These are phyloP conservation scores for Calephelis nemesis DNA, from an alignment of 1,140 invertebrate genomes.

Conservation along the genomic window DNA sequence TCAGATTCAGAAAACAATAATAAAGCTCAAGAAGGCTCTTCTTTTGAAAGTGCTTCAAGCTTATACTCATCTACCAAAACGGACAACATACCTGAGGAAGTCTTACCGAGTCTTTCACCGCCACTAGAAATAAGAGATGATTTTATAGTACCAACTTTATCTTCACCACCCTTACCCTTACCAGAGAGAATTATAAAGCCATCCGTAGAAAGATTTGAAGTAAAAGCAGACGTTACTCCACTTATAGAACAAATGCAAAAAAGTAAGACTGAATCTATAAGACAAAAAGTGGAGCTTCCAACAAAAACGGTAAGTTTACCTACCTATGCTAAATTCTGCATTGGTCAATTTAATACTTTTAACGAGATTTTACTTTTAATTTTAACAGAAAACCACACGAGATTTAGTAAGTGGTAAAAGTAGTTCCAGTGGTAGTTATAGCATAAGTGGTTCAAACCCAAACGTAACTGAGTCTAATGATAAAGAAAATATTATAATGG, in stretches of 20 bases:
- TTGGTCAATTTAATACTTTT: too few species aligned
- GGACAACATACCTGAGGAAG: constrained; percentile 81
- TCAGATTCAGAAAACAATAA: constrained; percentile 74
- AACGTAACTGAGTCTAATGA: constrained; percentile 67
- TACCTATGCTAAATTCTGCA: too few species aligned
- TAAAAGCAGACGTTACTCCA: constrained; percentile 65
- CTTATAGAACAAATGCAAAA: constrained; percentile 55
- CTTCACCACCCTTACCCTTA: constrained; percentile 70
- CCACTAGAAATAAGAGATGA: constrained; percentile 76
- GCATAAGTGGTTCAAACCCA: constrained; percentile 80
- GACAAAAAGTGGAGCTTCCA: constrained; percentile 52
- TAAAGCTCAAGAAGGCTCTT: constrained; percentile 84
- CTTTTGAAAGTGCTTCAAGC: constrained; percentile 90
- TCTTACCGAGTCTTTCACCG: constrained; percentile 78
- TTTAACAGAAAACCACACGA: constrained; percentile 41
- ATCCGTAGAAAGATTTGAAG: constrained; percentile 63
- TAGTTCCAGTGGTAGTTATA: constrained; percentile 84
- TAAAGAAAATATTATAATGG: constrained; percentile 52
- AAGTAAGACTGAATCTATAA: constrained; percentile 70
- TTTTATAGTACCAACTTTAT: constrained; percentile 71
- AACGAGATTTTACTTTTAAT: not conserved
- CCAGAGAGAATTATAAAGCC: constrained; percentile 61
- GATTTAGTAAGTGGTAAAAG: constrained; percentile 79
- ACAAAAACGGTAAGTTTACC: constrained; percentile 47
- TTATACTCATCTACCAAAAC: constrained; percentile 87